A percentile compares a stretch with the other conserved stretches of the same genome.
Evolutionary conservation across 2,113 vertebrate species (phyloP).

Genomic region (Silurus asotus): DNA sequence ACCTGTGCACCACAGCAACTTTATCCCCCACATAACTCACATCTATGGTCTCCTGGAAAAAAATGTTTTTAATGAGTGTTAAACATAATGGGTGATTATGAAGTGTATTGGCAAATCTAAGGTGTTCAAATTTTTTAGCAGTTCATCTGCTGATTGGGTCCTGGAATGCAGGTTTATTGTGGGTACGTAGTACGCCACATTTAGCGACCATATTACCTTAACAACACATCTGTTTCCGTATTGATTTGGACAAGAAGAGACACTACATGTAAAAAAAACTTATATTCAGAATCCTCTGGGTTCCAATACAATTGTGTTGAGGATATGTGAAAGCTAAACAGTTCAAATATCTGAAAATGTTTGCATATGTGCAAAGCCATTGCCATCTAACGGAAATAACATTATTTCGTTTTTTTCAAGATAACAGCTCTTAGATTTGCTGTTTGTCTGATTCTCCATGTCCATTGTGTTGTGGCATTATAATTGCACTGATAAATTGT

Average conservation of each 20-base stretch:
- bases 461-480: not conserved
- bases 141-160: not conserved
- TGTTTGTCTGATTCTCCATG: not conserved
- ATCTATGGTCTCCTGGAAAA: not conserved
- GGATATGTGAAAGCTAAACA: not conserved
- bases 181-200: not conserved
- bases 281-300: not conserved
- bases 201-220: not conserved
- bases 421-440: not conserved
- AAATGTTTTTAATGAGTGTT: not conserved
- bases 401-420: not conserved
- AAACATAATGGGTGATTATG: not conserved
- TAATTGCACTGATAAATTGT: not conserved
- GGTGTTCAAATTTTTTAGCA: not conserved
- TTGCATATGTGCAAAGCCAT: not conserved
- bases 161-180: not conserved
- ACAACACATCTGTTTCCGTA: not conserved
- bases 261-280: not conserved
- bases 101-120: not conserved
- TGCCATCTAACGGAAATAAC: not conserved
- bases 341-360: not conserved
- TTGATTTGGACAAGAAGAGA: not conserved
- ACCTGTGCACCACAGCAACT: not conserved
- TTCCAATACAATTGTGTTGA: not conserved
- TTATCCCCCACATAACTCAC: not conserved